These are phyloP conservation scores for Linnaemya tessellans DNA, from an alignment of 2,888 invertebrate genomes.

Conservation along the genomic window DNA sequence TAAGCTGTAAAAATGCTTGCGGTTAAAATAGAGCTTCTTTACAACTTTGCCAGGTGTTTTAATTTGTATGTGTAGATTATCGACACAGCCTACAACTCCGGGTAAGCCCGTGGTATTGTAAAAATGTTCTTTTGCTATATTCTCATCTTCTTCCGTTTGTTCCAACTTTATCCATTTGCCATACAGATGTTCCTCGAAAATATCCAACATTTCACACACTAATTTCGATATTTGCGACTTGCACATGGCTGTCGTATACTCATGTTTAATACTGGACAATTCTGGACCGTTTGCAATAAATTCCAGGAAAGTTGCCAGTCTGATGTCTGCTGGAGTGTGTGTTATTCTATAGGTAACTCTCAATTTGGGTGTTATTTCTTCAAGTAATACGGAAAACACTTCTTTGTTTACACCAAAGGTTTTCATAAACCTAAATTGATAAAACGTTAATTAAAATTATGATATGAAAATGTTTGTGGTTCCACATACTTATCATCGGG, in stretches of 20 bases:
- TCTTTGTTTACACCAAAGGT: conserved; percentile 44
- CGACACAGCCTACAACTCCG: conserved; percentile 54
- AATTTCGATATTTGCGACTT: conserved; percentile 23
- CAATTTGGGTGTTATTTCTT: conserved; percentile 32
- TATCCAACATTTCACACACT: conserved; percentile 31
- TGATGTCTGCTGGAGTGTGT: conserved; percentile 27
- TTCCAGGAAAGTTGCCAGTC: conserved; percentile 48
- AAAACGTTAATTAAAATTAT: not conserved
- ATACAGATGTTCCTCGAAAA: conserved; percentile 40
- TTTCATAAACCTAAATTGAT: conserved; percentile 28
- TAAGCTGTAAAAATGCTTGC: conserved; percentile 29
- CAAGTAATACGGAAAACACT: conserved; percentile 35
- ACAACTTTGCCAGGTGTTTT: conserved; percentile 32
- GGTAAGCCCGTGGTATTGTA: conserved; percentile 45
- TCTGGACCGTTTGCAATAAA: conserved; percentile 37
- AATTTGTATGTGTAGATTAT: conserved; percentile 48
- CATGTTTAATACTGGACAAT: not conserved
- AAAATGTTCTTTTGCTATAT: conserved; percentile 34
- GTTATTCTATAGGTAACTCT: conserved; percentile 34
- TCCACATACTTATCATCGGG: conserved; percentile 30
- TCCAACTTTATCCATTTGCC: conserved; percentile 46
- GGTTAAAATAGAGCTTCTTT: conserved; percentile 47
- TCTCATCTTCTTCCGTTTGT: conserved; percentile 23
- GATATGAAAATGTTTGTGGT: not conserved
- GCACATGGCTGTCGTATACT: conserved; percentile 8